phyloP scores from a whole-genome alignment of 2,113 vertebrate species.

The Hippoglossus stenolepis region DNA sequence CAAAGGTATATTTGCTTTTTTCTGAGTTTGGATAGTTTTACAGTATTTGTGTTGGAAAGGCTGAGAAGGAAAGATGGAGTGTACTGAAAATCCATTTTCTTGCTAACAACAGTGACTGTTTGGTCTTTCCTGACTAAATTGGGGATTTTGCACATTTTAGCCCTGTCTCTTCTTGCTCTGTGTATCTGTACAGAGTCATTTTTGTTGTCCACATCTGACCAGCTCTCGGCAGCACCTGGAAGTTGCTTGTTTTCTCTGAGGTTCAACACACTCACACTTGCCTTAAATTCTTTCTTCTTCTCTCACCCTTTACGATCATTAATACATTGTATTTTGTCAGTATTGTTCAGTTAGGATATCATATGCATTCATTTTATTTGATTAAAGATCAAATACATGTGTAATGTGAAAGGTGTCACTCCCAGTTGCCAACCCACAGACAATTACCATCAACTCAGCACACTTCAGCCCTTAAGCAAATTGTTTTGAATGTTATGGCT shows the following conservation, averaged over 20 bases:
- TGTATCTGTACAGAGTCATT: not conserved
- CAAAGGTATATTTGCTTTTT: slow-evolving; percentile 8
- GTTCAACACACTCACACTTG: too few species aligned
- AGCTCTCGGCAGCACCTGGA: not conserved
- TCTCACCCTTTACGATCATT: not conserved
- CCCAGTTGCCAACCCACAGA: not conserved
- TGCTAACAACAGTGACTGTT: not conserved
- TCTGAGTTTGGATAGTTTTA: not conserved
- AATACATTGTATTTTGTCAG: not conserved
- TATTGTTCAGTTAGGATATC: not conserved
- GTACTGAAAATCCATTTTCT: not conserved
- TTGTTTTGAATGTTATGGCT: too few species aligned
- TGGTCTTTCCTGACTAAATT: not conserved
- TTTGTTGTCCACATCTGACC: not conserved
- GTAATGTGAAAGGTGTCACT: not conserved
- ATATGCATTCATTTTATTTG: not conserved
- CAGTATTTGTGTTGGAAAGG: not conserved
- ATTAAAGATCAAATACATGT: not conserved
- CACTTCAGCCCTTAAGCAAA: too few species aligned
- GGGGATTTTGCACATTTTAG: not conserved
- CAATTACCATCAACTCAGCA: too few species aligned
- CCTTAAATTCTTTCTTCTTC: not conserved
- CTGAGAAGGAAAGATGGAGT: not conserved
- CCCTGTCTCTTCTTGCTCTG: not conserved
- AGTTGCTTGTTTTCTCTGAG: not conserved